Base-by-base conservation (phyloP, 2,113 vertebrate genomes). In the Gymnocephalus cernua region DNA sequence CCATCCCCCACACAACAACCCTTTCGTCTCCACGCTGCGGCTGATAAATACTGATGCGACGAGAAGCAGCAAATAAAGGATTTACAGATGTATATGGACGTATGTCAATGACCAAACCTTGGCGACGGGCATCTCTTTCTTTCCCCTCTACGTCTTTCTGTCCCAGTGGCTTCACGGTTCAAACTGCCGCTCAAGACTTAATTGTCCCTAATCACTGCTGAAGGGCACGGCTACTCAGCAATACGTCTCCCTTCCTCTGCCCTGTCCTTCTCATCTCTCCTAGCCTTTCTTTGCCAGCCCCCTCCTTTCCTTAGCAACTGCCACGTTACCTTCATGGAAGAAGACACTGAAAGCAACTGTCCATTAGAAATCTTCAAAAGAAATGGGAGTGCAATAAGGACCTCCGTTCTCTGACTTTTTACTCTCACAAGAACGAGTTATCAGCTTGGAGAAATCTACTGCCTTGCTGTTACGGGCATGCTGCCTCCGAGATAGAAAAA, bases 161-260 rank as follows among this genome's bases (percentile, higher is more conserved):
- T 90, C 62, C 48, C 77, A 59, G 44, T 67, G 82, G 77, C 68
- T 82, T 88, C 74, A 74, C 27, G 32, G 83, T 88, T 89, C 88
- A 88, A 87, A 82, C 86, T 59, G 79, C 72, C 27, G 71, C 82
- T 93, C 83, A 86, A 56, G 75, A 85, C 80, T 89, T 93, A 93
- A 93, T 93, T 94, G 88, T 87, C 85, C 78, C 90, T 93, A 93
- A 94, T 92, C 91, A 89, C 75, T 35, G 29, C 65, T 90, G 92
- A 94, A 94, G 95, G 92, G 92, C 92, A 91, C 27, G 72, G 91
- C 76, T 74, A 82, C 82, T 90, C 83, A 82, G 80, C 85, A 77
- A 80, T 82, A 86, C 82, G 82, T 85, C 78, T 90, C 81, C 57
- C 57, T 56, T 83, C 73, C 71, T 75, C 74, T 79, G 67, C 32